Evolutionary conservation across 1,140 invertebrate species (phyloP), one percentile per base, ranked within the genome.

Genomic region (Tachypleus tridentatus): DNA sequence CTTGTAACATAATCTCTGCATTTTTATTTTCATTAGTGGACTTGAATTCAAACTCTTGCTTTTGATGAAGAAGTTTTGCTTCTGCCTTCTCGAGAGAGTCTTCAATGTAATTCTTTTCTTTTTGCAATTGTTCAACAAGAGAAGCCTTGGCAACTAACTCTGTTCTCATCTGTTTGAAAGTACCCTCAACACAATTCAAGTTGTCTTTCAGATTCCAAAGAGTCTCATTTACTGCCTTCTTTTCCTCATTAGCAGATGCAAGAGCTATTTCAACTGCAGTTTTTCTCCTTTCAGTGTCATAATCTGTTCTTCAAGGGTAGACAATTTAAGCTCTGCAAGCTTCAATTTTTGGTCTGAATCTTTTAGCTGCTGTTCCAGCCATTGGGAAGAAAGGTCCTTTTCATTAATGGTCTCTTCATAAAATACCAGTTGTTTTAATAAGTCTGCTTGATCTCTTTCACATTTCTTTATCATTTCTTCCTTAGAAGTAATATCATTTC

Each of bases 151-250:
- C 65, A n/a, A 67, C 70, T 56, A 80, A 68, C 63, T 80, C 77
- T 58, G 74, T 73, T 70, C 77, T 79, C 77, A 81, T 78, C 10
- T 73, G 71, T 52, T 75, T 73, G 66, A 79, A 79, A 70, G 74
- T 78, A 62, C 68, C 72, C 58, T 78, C 75, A 11, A 79, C 73
- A 64, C 76, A 76, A n/a, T 73, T 70, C 71, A 80, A 74, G 70
- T 80, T 75, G 52, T 69, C 71, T 64, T 76, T 75, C 48, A 81
- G 69, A 5, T 71, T 69, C 58, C 74, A 73, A 10, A 80, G 63
- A 6, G 75, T 75, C 49, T 72, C 71, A 70, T 80, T 75, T 54
- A 81, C 72, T 60, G 73, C 72, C 47, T 70, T 66, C 62, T 80
- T 81, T 63, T 81, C 79, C 66, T 76, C 72, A 64, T 74, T 70